Conservation (phyloP, 2,888 invertebrate genomes). For the Amblyjoppa fuscipennis region DNA sequence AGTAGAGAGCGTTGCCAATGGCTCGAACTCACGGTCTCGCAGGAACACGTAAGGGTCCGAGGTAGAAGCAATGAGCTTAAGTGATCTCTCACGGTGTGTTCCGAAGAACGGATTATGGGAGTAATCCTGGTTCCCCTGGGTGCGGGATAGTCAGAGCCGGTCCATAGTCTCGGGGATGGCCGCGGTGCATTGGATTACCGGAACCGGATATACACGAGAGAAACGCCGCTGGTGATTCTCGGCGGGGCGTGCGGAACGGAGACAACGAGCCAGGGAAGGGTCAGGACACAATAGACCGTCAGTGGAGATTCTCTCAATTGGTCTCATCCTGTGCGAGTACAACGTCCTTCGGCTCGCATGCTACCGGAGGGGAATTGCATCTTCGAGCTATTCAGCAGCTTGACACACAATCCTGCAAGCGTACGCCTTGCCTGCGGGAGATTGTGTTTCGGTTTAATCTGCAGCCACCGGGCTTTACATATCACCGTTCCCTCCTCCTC, state of each 20-base stretch:
- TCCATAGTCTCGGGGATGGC: slow-evolving; percentile 25
- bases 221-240: slow-evolving; percentile 33
- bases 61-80: slow-evolving; percentile 57
- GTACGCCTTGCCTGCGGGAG: neutral
- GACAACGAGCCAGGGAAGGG: slow-evolving; percentile 44
- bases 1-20: neutral
- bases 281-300: slow-evolving; percentile 31
- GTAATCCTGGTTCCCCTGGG: slow-evolving; percentile 64
- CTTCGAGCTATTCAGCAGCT: slow-evolving; percentile 8
- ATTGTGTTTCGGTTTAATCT: slow-evolving; percentile 13
- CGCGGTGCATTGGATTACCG: slow-evolving; percentile 61
- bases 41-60: slow-evolving; percentile 18
- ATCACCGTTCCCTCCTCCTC: no score
- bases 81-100: slow-evolving; percentile 59
- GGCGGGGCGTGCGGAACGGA: slow-evolving; percentile 23
- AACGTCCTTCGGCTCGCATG: slow-evolving; percentile 3
- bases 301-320: slow-evolving; percentile 34
- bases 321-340: slow-evolving; percentile 10
- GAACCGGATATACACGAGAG: slow-evolving; percentile 59
- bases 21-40: neutral
- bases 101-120: slow-evolving; percentile 64
- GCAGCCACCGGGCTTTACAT: neutral
- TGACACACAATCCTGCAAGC: neutral
- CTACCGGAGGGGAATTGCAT: slow-evolving; percentile 6
- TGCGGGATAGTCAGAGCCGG: slow-evolving; percentile 49